Evolutionary conservation across 1,140 invertebrate species (phyloP), one percentile per base, ranked within the genome.

Genomic region (Glossosoma conforme): DNA sequence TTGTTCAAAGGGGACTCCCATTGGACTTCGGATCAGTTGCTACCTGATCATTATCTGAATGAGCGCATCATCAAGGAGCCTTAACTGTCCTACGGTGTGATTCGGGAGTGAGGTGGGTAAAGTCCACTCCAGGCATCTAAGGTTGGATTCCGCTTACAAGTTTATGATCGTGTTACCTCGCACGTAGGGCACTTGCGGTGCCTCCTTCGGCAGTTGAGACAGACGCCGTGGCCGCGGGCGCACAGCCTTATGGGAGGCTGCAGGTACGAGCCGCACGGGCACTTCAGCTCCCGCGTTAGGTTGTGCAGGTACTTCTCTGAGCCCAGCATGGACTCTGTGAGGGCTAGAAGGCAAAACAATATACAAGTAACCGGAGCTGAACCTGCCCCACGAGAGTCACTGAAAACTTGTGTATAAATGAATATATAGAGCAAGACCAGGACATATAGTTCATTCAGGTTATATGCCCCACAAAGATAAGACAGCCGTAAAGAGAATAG

Each of bases 221-320:
- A 75, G 9, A 68, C 62, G 44, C 72, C 70, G 47, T 75, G 72
- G 1, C 72, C 72, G 36, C 72, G 65, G 20, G 70, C 66, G 44
- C 72, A 75, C 4, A 75, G 57, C 21, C 67, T 62, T 36, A 75
- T 71, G 1, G 72, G 72, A 10, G 72, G 68, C 33, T 68, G 65
- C 67, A 75, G 69, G 50, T 72, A 75, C 24, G 62, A 64, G 24
- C 54, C 63, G 54, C 72, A 75, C 1, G 65, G 66, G 46, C 72
- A 75, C 5, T 69, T 69, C 42, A 75, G 49, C 9, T 75, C 72
- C 41, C 67, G 67, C 28, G 72, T 72, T 18, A 75, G 58, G 37
- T 70, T 70, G n/a, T n/a, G n/a, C 52, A 63, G 65, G 56, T 75
- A 75, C 57, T 75, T 70, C 11, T 72, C 69, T 24, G 72, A 49